Evolutionary conservation across 1,140 invertebrate species (phyloP).

Genomic region (Tyrophagus putrescentiae): DNA sequence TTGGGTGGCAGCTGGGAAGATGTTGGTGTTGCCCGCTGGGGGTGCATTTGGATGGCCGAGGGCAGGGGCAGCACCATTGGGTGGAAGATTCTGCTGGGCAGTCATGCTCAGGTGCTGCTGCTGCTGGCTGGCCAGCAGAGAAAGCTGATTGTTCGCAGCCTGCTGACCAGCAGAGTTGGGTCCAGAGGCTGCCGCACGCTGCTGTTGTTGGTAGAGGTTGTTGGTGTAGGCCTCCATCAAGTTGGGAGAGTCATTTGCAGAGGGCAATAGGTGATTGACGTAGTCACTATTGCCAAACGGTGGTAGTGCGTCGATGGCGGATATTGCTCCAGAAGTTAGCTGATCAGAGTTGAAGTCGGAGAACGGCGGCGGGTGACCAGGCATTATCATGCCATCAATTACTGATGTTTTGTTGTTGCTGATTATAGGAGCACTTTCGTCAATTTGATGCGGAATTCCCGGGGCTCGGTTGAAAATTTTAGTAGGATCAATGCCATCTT

Average conservation of each 20-base stretch:
- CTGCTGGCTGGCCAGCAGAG: not conserved
- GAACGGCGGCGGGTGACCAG: not conserved
- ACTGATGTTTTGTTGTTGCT: slow-evolving; percentile 1
- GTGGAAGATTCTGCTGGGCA: slow-evolving; percentile 6
- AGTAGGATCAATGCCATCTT: slow-evolving; percentile 74
- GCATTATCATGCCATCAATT: slow-evolving; percentile 10
- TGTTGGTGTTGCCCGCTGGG: not conserved
- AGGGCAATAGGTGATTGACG: slow-evolving; percentile 19
- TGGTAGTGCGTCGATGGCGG: slow-evolving; percentile 32
- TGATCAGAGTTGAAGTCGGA: slow-evolving; percentile 30
- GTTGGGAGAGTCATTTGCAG: not conserved
- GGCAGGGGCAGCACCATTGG: slow-evolving; percentile 8
- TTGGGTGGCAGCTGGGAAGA: slow-evolving; percentile 14
- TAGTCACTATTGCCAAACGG: slow-evolving; percentile 36
- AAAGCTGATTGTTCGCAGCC: not conserved
- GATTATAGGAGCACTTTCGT: slow-evolving; percentile 3
- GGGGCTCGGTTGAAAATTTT: slow-evolving; percentile 52
- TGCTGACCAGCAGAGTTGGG: not conserved
- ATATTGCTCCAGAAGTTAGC: slow-evolving; percentile 33
- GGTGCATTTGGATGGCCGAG: slow-evolving; percentile 2
- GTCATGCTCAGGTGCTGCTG: slow-evolving; percentile 18
- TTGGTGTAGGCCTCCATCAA: slow-evolving; percentile 11
- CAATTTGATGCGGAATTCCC: slow-evolving; percentile 43
- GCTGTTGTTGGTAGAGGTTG: not conserved
- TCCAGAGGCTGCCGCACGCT: not conserved